A percentile compares a stretch with the other conserved stretches of the same genome.
Evolutionary conservation across 2,797 vertebrate genomes (phyloP).

Genomic region (Eulemur mongoz): DNA sequence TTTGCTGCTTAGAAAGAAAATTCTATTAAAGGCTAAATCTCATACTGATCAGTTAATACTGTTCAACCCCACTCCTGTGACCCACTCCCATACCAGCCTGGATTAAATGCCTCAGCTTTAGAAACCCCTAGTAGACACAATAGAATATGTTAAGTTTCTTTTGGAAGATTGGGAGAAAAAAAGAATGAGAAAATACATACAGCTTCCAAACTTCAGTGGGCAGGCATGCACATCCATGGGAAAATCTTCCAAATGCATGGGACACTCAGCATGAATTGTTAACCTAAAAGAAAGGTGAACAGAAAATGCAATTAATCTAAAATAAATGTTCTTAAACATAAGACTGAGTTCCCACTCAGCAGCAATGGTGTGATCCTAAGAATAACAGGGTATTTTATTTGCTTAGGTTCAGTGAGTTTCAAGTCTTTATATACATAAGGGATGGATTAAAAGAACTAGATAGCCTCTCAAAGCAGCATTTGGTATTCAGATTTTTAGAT

Average conservation of each 20-base stretch:
- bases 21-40: not conserved
- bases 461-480: not conserved
- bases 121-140: not conserved
- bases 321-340: not conserved
- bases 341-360: not conserved
- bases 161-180: not conserved
- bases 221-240: slow-evolving; percentile 99
- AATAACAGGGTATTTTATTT: not conserved
- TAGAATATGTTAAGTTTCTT: not conserved
- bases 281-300: slow-evolving; percentile 86
- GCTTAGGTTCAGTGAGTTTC: not conserved
- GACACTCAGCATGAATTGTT: slow-evolving; percentile 98
- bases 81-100: not conserved
- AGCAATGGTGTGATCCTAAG: not conserved
- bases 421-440: not conserved
- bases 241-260: slow-evolving; percentile 99
- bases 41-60: not conserved
- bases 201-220: slow-evolving; percentile 98
- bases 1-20: slow-evolving; percentile 31
- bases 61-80: not conserved
- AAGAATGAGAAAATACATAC: slow-evolving; percentile 87
- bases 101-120: not conserved
- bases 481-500: not conserved
- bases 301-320: slow-evolving; percentile 10
- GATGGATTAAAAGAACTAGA: not conserved